Evolutionary conservation across 2,113 vertebrate species (phyloP).

Genomic region (Nibea albiflora): DNA sequence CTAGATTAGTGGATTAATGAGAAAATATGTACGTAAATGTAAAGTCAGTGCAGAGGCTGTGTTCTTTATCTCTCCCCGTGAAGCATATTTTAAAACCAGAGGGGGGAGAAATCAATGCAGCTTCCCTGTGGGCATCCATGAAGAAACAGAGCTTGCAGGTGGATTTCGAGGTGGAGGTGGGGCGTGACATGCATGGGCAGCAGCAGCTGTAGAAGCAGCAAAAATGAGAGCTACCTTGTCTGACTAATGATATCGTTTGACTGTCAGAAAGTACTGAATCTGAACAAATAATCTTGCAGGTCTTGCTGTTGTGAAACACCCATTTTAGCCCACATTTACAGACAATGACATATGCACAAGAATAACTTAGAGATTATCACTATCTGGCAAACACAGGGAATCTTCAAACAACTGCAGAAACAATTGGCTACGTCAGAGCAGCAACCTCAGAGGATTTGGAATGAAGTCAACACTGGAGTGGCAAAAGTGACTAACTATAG

Average conservation of each 20-base stretch:
- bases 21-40: conserved; percentile 10
- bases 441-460: too few species aligned
- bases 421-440: not conserved
- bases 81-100: conserved; percentile 32
- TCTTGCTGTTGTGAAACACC: not conserved
- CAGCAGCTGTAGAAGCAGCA: conserved; percentile 11
- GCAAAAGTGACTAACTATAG: too few species aligned
- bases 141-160: conserved; percentile 25
- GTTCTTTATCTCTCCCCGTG: conserved; percentile 1
- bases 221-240: not conserved
- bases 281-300: not conserved
- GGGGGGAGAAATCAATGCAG: conserved; percentile 37
- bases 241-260: not conserved
- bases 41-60: not conserved
- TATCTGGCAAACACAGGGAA: not conserved
- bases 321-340: not conserved
- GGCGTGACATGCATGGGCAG: conserved; percentile 34
- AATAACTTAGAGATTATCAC: not conserved
- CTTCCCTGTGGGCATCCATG: conserved; percentile 1
- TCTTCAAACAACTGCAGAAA: not conserved
- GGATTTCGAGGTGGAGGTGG: conserved; percentile 15
- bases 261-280: not conserved
- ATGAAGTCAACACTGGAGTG: too few species aligned
- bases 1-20: not conserved
- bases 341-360: not conserved